Percentiles rank a stretch among this genome's conserved stretches.
Conservation (phyloP, 2,113 vertebrate species). For the Ahaetulla prasina region DNA sequence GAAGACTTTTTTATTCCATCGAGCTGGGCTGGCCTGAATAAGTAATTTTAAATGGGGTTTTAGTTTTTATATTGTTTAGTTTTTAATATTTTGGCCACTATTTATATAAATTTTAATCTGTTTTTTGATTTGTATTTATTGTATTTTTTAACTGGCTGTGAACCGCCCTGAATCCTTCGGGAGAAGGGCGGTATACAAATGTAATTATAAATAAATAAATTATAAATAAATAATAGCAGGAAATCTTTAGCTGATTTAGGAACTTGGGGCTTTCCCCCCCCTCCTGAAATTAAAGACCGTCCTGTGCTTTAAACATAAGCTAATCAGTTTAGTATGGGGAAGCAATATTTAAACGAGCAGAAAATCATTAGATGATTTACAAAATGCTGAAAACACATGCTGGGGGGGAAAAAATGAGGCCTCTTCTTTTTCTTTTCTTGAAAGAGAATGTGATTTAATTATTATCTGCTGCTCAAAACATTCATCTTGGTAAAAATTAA, state of each 20-base stretch:
- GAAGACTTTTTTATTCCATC: too few species aligned
- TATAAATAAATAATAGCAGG: too few species aligned
- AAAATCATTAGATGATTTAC: conserved; percentile 66
- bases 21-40: too few species aligned
- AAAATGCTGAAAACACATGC: conserved; percentile 35
- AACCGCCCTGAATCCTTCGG: too few species aligned
- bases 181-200: too few species aligned
- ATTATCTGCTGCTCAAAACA: conserved; percentile 35
- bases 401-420: conserved; percentile 22
- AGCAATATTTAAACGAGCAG: conserved; percentile 61
- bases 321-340: conserved; percentile 55
- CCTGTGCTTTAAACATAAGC: conserved; percentile 21
- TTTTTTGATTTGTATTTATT: too few species aligned
- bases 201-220: too few species aligned
- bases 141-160: too few species aligned
- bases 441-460: conserved; percentile 59
- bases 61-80: too few species aligned
- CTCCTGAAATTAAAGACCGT: conserved; percentile 17
- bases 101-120: too few species aligned
- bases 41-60: too few species aligned
- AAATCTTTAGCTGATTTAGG: conserved; percentile 56
- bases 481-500: conserved; percentile 60
- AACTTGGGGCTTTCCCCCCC: conserved; percentile 9
- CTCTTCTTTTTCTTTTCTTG: conserved; percentile 20
- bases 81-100: too few species aligned